Evolutionary conservation across 2,888 invertebrate genomes (phyloP), one percentile per base, ranked within the genome.

Genomic region (Cheilosia vulpina): DNA sequence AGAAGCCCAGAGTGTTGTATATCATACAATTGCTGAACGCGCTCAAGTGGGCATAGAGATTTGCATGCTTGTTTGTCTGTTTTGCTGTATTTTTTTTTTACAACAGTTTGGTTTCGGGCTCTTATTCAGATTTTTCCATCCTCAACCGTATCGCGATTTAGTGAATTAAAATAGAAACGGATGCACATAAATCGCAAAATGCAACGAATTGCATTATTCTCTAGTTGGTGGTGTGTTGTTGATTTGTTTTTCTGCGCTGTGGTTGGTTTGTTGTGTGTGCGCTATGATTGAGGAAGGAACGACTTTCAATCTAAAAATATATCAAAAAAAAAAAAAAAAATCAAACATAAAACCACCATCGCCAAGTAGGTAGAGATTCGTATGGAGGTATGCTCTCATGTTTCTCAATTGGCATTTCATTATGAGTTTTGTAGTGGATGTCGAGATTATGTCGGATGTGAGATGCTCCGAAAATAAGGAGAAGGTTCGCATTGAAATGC

Each of bases 141-240:
- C 83, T 73, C 57, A 38, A 17, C 31, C 65, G 45, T 73, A 79
- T 79, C 75, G 58, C 75, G 69, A 65, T 84, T 84, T 79, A 34
- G 63, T 79, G 79, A 75, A 84, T 84, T 79, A 75, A 84, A 79
- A 85, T 85, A 80, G 80, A 66, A 75, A 66, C 80, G 84, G 71
- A 85, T 85, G 72, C 71, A 47, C 62, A 68, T 68, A 77, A 77
- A 78, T 83, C 66, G 60, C 38, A 68, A 85, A 63, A 69, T 65
- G 58, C 69, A 75, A 31, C 31, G 31, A 68, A 84, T 60, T 71
- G 58, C 71, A 60, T 71, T 58, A 62, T 52, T 62, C 66, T 66
- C 38, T 34, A 27, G 47, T n/a, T 63, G 58, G 2, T 7, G 50
- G n/a, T 6, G 19, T 24, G 45, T 27, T 27, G 27, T 27, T 27